Base-by-base conservation (phyloP, 2,888 invertebrate genomes). In the Thereva unica region DNA sequence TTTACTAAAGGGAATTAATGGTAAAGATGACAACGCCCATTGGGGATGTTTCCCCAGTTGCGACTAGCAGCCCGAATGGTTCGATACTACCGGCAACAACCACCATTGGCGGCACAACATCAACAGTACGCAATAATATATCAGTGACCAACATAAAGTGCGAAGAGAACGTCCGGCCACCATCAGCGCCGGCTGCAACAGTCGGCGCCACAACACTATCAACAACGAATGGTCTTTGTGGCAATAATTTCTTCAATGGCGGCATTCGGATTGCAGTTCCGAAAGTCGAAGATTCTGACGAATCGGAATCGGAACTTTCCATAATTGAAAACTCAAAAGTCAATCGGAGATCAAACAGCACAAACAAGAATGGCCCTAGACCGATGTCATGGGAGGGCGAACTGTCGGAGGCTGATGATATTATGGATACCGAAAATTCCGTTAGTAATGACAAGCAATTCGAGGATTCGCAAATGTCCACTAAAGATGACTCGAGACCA, bases 301-400 rank as follows among this genome's bases (percentile, higher is more conserved):
- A 80, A 35, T 80, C 80, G 8, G 81, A 81, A 68, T 75, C 77
- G 7, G 81, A 81, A 70, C 53, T 81, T 70, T 77, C 79, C 35
- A 79, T 77, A 67, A 81, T 81, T 69, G 81, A 81, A 71, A 78
- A 78, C 70, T 74, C 79, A 4, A 79, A 78, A 68, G 86, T 86
- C n/a, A 85, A 84, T 69, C 76, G 85, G 66, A 80, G 86, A 42
- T 72, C 72, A 5, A 83, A 82, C 72, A 82, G 81, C 72, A 49
- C 42, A 50, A 71, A 68, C 59, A 78, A 79, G 68, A 80, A 78
- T 68, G 85, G 85, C 53, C 85, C 86, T 6, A 82, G 95, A 61
- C 95, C 95, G 55, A 95, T 95, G 95, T 94, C 93, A 5, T 95
- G 95, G 95, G 95, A 95, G 79, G 95, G 95, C 6, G 94, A 93